Conservation (phyloP, 2,797 vertebrate species). For the Orestias chungarensis region DNA sequence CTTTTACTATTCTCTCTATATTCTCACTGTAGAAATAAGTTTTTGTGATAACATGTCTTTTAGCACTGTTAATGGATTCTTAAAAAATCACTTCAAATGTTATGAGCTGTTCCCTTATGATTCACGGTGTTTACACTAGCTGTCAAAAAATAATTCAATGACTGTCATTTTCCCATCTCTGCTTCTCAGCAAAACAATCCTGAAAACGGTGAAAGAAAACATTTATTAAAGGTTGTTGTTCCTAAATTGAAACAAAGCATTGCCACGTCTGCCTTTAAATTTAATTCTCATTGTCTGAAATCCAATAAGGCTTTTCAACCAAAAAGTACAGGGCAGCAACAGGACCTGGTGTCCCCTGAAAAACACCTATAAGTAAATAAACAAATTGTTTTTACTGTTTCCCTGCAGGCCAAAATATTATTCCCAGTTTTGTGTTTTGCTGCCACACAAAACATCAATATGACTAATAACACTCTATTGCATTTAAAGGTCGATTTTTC, state of each 20-base stretch:
- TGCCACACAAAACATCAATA: background rate
- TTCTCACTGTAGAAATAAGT: background rate
- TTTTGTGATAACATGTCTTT: background rate
- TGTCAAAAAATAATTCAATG: background rate
- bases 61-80: background rate
- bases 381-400: background rate
- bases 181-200: background rate
- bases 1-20: background rate
- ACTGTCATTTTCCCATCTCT: background rate
- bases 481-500: constrained; percentile 2
- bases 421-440: background rate
- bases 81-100: background rate
- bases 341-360: background rate
- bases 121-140: background rate
- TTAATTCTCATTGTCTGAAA: background rate
- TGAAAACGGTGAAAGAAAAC: background rate
- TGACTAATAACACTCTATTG: background rate
- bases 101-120: background rate
- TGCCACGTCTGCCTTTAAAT: background rate
- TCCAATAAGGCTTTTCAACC: constrained; percentile 4
- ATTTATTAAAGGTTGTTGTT: constrained; percentile 3
- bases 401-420: background rate
- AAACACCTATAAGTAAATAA: constrained; percentile 1
- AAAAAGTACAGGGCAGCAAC: background rate
- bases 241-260: constrained; percentile 10